phyloP scores from a whole-genome alignment of 1,140 invertebrate genomes.

The Drosophila arawakana region DNA sequence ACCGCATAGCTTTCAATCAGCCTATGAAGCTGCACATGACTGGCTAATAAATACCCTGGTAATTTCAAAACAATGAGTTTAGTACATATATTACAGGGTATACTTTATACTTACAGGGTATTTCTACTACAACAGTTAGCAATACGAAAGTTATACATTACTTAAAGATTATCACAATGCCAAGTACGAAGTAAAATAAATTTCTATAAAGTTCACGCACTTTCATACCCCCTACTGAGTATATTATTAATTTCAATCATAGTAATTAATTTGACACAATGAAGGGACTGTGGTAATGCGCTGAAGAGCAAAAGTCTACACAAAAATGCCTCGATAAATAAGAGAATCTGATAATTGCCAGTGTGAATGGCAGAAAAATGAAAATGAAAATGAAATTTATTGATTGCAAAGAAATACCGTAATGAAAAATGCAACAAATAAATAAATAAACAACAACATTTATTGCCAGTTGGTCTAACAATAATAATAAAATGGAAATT shows the following conservation, averaged over 20 bases:
- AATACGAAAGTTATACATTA: too few species aligned
- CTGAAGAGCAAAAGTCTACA: background rate
- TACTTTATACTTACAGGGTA: too few species aligned
- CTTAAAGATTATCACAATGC: too few species aligned
- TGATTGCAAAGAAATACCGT: background rate
- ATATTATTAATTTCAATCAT: slow-evolving; percentile 3
- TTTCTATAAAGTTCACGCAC: too few species aligned
- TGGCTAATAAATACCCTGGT: background rate
- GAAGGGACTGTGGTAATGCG: background rate
- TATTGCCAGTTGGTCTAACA: background rate
- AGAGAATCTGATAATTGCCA: background rate
- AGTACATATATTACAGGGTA: too few species aligned
- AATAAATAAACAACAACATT: background rate
- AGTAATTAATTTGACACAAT: slow-evolving; percentile 6
- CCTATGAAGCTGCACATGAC: too few species aligned
- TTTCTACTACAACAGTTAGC: too few species aligned
- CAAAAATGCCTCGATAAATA: background rate
- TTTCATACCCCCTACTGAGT: too few species aligned
- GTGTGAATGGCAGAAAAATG: background rate
- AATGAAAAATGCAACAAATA: background rate
- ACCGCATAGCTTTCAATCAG: slow-evolving; percentile 18
- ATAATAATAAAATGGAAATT: background rate
- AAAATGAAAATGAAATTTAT: background rate
- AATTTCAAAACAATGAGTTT: background rate
- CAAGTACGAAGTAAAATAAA: too few species aligned